Conservation (phyloP, 2,888 invertebrate species). For the Caenorhabditis sp. region DNA sequence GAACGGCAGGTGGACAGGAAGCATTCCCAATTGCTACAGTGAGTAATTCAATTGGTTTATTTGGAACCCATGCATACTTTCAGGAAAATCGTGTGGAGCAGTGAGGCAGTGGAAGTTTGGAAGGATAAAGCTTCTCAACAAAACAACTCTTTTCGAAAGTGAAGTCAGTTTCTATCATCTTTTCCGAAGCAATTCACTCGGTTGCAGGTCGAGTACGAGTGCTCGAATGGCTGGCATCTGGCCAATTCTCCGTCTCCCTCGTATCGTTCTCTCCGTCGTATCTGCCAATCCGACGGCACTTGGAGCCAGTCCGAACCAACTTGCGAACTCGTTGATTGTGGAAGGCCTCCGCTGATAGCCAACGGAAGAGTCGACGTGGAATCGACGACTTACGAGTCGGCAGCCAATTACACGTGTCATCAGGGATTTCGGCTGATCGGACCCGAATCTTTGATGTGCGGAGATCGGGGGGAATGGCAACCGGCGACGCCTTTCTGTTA, state of each 20-base stretch:
- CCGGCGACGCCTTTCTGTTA: slow-evolving; percentile 73
- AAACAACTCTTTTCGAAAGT: slow-evolving; percentile 48
- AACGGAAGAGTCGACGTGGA: slow-evolving; percentile 64
- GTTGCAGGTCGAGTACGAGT: slow-evolving; percentile 67
- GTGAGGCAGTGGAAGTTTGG: slow-evolving; percentile 54
- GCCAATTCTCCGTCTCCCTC: slow-evolving; percentile 45
- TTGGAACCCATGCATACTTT: background rate
- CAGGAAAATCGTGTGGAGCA: slow-evolving; percentile 59
- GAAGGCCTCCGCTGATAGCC: slow-evolving; percentile 64
- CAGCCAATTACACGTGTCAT: slow-evolving; percentile 68
- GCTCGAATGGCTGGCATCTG: slow-evolving; percentile 63
- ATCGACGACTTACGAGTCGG: slow-evolving; percentile 63
- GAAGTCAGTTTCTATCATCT: slow-evolving; percentile 23
- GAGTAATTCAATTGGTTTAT: slow-evolving; percentile 17
- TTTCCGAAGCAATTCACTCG: no score
- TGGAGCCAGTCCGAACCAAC: slow-evolving; percentile 65
- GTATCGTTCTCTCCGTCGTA: slow-evolving; percentile 53
- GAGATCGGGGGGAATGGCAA: slow-evolving; percentile 68
- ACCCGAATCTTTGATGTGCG: slow-evolving; percentile 65
- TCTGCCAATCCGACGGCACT: slow-evolving; percentile 65
- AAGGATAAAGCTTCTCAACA: slow-evolving; percentile 57
- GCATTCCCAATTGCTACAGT: slow-evolving; percentile 70
- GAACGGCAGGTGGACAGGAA: slow-evolving; percentile 70
- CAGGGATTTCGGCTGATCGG: slow-evolving; percentile 71
- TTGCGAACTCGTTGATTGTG: slow-evolving; percentile 68